Evolutionary conservation across 1,140 invertebrate genomes (phyloP).

Genomic region (Pseudomyrmex gracilis): DNA sequence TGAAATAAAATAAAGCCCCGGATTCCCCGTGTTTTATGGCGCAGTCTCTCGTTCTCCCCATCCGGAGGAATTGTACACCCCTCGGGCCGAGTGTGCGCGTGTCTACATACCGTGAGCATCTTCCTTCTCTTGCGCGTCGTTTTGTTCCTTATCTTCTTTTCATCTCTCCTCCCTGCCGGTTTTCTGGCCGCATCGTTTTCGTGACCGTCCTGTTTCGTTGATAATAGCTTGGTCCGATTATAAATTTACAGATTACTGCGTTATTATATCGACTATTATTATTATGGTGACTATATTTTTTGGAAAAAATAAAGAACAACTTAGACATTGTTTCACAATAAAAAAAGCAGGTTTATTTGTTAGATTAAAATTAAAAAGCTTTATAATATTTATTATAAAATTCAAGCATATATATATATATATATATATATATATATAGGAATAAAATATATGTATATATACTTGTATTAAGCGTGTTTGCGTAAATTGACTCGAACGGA

Average conservation of each 20-base stretch:
- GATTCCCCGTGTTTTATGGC: conserved; percentile 74
- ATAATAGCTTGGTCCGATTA: conserved; percentile 2
- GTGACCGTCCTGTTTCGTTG: not conserved
- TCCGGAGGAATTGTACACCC: conserved; percentile 79
- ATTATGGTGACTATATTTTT: too few relatives aligned
- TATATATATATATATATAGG: too few relatives aligned
- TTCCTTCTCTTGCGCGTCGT: not conserved
- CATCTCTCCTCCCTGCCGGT: not conserved
- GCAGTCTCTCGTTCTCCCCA: conserved; percentile 59
- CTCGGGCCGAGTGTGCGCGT: conserved; percentile 73
- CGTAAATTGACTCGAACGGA: too few relatives aligned
- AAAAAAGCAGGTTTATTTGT: too few relatives aligned
- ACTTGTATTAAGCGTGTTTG: too few relatives aligned
- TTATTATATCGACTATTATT: not conserved
- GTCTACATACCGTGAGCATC: conserved; percentile 64
- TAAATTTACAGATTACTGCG: not conserved
- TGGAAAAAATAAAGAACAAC: too few relatives aligned
- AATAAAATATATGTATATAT: too few relatives aligned
- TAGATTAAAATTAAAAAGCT: too few relatives aligned
- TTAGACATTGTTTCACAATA: too few relatives aligned
- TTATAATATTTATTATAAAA: too few relatives aligned
- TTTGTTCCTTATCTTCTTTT: not conserved
- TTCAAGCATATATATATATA: too few relatives aligned
- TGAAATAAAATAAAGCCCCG: conserved; percentile 82
- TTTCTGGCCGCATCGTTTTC: not conserved